phyloP scores from a whole-genome alignment of 2,113 vertebrate genomes.

The Hymenochirus boettgeri region DNA sequence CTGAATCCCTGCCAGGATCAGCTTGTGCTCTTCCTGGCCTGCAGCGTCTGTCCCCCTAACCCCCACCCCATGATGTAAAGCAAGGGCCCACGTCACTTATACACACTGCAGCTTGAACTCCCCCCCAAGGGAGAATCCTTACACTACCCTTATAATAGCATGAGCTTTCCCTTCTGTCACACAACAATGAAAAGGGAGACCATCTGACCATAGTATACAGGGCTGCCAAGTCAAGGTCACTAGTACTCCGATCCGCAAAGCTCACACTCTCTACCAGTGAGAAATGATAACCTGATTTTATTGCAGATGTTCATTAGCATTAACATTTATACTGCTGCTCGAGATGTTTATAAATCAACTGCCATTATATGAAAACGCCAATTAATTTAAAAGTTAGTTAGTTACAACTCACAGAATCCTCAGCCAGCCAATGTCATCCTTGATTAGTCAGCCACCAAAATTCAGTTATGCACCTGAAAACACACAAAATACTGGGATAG shows the following conservation, averaged over 20 bases:
- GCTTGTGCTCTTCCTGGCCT: conserved; percentile 37
- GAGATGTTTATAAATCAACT: too few species aligned
- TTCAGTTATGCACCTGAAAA: too few species aligned
- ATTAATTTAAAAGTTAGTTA: too few species aligned
- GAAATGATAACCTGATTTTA: too few species aligned
- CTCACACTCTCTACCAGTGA: too few species aligned
- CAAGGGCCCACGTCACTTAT: conserved; percentile 30
- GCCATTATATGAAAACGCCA: too few species aligned
- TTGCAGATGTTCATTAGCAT: too few species aligned
- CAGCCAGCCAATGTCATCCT: too few species aligned
- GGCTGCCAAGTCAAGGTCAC: conserved; percentile 29
- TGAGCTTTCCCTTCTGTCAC: conserved; percentile 31
- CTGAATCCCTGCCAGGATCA: conserved; percentile 41
- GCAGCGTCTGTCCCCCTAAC: conserved; percentile 24
- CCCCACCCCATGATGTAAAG: conserved; percentile 32
- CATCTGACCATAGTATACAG: background rate
- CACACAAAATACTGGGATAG: too few species aligned
- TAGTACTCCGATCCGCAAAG: background rate
- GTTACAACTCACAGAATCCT: too few species aligned
- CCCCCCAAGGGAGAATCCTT: conserved; percentile 38
- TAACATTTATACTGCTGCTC: too few species aligned
- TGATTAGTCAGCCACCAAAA: too few species aligned
- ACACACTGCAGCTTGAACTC: conserved; percentile 27
- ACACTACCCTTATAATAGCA: conserved; percentile 22
- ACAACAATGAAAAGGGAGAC: conserved; percentile 4